Conservation (phyloP, 1,140 invertebrate genomes). For the Euglossa dilemma region DNA sequence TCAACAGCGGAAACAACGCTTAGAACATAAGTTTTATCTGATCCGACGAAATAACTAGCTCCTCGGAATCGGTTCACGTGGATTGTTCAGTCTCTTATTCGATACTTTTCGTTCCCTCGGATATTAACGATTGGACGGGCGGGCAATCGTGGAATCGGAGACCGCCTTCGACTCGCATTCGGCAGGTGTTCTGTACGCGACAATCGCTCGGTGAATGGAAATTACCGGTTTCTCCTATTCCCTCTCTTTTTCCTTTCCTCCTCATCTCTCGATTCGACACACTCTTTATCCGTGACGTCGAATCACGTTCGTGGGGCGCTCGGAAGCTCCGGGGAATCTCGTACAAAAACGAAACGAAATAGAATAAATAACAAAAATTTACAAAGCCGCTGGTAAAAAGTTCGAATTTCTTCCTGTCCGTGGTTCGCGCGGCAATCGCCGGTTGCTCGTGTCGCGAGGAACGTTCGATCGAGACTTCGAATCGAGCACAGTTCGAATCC, state of each 20-base stretch:
- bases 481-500: constrained; percentile 56
- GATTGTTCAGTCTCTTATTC: not conserved
- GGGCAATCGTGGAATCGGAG: not conserved
- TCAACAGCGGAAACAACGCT: not conserved
- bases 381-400: not conserved
- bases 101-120: not conserved
- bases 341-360: not conserved
- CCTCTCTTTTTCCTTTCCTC: constrained; percentile 35
- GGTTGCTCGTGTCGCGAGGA: not conserved
- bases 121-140: not conserved
- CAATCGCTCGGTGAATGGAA: constrained; percentile 67
- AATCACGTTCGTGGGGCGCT: constrained; percentile 23
- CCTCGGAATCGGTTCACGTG: not conserved
- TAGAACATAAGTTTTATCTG: not conserved
- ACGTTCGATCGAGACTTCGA: constrained; percentile 7
- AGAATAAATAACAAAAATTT: constrained; percentile 37
- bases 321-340: not conserved
- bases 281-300: constrained; percentile 34
- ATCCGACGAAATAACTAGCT: not conserved
- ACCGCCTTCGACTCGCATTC: constrained; percentile 40
- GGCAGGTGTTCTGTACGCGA: constrained; percentile 66
- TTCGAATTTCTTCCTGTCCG: not conserved
- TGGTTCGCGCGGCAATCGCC: not conserved
- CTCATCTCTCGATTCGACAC: constrained; percentile 44
- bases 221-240: constrained; percentile 72